phyloP scores from a whole-genome alignment of 2,113 vertebrate genomes.

The Callorhinus ursinus region DNA sequence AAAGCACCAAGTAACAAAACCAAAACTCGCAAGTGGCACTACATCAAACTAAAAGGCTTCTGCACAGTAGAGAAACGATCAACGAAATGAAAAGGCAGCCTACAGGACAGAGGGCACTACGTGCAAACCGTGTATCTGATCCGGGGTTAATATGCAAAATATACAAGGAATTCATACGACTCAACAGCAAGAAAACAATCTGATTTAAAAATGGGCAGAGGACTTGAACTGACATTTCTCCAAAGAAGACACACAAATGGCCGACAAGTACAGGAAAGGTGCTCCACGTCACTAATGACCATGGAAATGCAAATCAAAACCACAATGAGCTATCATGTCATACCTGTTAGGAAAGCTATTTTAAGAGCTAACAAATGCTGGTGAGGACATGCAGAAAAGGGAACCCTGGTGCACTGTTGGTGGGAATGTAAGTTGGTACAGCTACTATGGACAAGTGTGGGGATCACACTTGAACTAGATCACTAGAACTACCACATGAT shows the following conservation, averaged over 20 bases:
- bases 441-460: neutral
- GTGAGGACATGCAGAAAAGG: neutral
- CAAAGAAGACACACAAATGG: neutral
- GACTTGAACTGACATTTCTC: neutral
- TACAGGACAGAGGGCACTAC: neutral
- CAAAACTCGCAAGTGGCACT: neutral
- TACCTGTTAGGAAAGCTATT: neutral
- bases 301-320: neutral
- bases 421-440: neutral
- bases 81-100: neutral
- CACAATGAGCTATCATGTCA: neutral
- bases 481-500: neutral
- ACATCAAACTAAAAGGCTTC: neutral
- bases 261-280: neutral
- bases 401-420: neutral
- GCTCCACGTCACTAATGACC: neutral
- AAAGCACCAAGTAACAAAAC: neutral
- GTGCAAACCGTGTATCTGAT: neutral
- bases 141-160: neutral
- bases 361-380: neutral
- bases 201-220: neutral
- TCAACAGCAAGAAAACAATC: neutral
- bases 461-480: neutral
- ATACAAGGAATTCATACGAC: neutral
- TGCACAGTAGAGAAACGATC: neutral